These are phyloP conservation scores for Tonatia bakeri DNA, from an alignment of 2,113 vertebrate species.

Conservation along the genomic window DNA sequence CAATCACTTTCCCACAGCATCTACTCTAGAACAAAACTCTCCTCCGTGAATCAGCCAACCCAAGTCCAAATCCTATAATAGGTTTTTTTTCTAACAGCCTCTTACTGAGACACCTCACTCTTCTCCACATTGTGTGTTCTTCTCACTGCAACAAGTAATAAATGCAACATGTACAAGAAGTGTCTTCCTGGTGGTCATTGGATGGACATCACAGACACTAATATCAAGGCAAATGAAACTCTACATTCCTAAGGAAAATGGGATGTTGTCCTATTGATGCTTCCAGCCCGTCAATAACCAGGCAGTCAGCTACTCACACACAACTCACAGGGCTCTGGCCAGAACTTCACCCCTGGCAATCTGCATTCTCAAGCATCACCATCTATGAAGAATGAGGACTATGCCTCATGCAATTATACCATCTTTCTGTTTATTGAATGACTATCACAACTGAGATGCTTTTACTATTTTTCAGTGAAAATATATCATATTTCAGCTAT, in stretches of 20 bases:
- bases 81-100: not conserved
- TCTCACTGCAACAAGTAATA: not conserved
- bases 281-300: not conserved
- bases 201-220: not conserved
- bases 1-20: not conserved
- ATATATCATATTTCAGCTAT: not conserved
- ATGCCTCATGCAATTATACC: not conserved
- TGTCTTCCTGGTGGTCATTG: not conserved
- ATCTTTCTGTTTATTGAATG: not conserved
- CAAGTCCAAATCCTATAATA: not conserved
- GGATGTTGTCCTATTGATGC: not conserved
- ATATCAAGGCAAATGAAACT: not conserved
- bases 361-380: not conserved
- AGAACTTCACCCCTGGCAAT: not conserved
- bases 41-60: not conserved
- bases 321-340: not conserved
- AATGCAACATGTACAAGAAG: not conserved
- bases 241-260: not conserved
- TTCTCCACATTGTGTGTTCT: not conserved
- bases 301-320: not conserved
- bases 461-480: not conserved
- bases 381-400: not conserved
- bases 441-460: not conserved
- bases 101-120: not conserved
- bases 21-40: not conserved